Conservation (phyloP, 2,888 invertebrate genomes). For the Clitarchus hookeri region DNA sequence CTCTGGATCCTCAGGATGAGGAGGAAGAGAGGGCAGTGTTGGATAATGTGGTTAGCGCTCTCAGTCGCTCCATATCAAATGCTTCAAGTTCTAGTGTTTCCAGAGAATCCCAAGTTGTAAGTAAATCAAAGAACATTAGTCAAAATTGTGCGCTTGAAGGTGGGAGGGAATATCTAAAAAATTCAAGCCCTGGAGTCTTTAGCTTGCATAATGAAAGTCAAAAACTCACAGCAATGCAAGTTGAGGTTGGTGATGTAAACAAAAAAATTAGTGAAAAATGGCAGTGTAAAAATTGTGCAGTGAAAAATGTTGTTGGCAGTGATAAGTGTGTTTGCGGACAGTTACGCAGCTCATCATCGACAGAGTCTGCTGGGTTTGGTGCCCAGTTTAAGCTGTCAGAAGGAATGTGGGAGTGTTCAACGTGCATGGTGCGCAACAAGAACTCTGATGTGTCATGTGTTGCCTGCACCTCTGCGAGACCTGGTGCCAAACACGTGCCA, state of each 20-base stretch:
- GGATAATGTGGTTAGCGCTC: not conserved
- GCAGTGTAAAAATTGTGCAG: not conserved
- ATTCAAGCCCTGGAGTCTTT: not conserved
- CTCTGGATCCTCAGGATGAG: not conserved
- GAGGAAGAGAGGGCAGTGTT: not conserved
- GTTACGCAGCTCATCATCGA: not conserved
- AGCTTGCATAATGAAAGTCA: not conserved
- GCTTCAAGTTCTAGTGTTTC: not conserved
- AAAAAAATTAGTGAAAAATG: not conserved
- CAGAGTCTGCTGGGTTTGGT: not conserved
- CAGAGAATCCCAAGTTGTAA: not conserved
- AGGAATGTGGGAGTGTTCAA: slow-evolving; percentile 46
- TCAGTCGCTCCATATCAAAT: not conserved
- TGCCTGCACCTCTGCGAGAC: slow-evolving; percentile 53
- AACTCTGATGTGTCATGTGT: slow-evolving; percentile 30
- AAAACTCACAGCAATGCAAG: not conserved
- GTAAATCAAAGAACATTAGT: too few relatives aligned
- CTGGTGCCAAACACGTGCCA: slow-evolving; percentile 47
- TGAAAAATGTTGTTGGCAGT: not conserved
- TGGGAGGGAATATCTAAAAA: not conserved
- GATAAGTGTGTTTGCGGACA: not conserved
- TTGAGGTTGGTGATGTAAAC: not conserved
- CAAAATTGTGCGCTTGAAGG: not conserved
- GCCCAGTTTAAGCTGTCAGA: slow-evolving; percentile 44
- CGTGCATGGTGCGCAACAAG: slow-evolving; percentile 35